A percentile compares a stretch with the other conserved stretches of the same genome.
Conservation (phyloP, 2,797 vertebrate genomes). For the Bryconaethiops microstoma region DNA sequence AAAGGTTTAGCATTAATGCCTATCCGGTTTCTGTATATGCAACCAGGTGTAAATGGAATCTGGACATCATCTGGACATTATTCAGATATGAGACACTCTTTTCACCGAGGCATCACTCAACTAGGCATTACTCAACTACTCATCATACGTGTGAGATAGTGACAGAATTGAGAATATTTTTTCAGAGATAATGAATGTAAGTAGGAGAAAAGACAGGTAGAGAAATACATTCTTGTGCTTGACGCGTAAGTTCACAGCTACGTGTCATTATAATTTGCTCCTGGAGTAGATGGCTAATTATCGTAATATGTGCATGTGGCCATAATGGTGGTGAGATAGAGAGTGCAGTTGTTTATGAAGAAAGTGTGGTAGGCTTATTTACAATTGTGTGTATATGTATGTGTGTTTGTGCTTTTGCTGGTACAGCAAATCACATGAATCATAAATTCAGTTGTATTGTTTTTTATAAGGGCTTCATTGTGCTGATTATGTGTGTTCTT, state of each 20-base stretch:
- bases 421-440: background rate
- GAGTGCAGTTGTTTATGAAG: conserved; percentile 3
- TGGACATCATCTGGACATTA: background rate
- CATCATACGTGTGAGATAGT: background rate
- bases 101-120: no score
- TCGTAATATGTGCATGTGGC: conserved; percentile 70
- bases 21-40: no score
- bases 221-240: conserved; percentile 57
- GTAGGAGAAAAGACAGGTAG: background rate
- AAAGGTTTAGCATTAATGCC: no score
- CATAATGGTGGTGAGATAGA: conserved; percentile 63
- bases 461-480: background rate
- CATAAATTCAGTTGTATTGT: background rate
- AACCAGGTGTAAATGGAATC: background rate
- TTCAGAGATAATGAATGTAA: background rate
- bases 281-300: conserved; percentile 76
- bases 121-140: background rate
- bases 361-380: background rate
- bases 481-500: conserved; percentile 7
- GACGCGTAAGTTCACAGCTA: conserved; percentile 69
- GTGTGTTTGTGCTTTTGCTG: background rate
- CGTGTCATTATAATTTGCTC: conserved; percentile 75
- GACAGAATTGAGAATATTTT: background rate
- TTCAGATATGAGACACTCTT: no score
- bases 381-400: background rate